Evolutionary conservation across 53 echinoderm and acorn worm species (phyloP).

Genomic region (Paelopatides confundens): DNA sequence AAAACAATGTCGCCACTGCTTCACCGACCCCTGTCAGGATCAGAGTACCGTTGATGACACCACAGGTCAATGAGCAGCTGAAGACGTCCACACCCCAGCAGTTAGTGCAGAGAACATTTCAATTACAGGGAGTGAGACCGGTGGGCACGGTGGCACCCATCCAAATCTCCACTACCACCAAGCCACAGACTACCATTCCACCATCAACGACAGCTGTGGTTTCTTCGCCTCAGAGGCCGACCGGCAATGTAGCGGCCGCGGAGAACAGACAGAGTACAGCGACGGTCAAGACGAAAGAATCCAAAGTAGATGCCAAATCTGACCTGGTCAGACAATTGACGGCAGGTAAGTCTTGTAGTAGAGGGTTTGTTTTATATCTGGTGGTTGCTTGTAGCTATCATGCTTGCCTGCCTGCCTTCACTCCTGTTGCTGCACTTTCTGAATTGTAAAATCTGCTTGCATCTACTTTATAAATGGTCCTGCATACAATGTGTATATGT

Average conservation of each 20-base stretch:
- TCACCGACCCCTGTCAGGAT: not conserved
- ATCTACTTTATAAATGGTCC: too few relatives aligned
- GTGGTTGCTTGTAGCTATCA: too few relatives aligned
- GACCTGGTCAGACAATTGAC: not conserved
- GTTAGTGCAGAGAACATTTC: slow-evolving; percentile 20
- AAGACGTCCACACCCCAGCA: not conserved
- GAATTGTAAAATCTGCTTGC: too few relatives aligned
- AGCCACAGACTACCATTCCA: not conserved
- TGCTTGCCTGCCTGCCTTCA: too few relatives aligned
- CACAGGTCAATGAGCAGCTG: not conserved
- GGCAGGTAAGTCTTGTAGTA: not conserved
- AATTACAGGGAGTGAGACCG: slow-evolving; percentile 1
- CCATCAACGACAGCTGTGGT: slow-evolving; percentile 50
- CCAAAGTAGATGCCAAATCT: not conserved
- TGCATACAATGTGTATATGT: too few relatives aligned
- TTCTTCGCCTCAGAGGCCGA: slow-evolving; percentile 43
- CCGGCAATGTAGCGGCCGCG: slow-evolving; percentile 27
- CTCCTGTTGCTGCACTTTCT: too few relatives aligned
- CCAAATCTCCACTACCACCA: slow-evolving; percentile 3
- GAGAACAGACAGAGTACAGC: not conserved
- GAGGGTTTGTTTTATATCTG: too few relatives aligned
- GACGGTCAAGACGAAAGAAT: not conserved
- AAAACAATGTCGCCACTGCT: not conserved
- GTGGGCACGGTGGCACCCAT: slow-evolving; percentile 38
- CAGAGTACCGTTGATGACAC: not conserved